A percentile compares a stretch with the other conserved stretches of the same genome.
These are phyloP conservation scores for Cynopterus brachyotis DNA, from an alignment of 2,113 vertebrate genomes.

Conservation along the genomic window DNA sequence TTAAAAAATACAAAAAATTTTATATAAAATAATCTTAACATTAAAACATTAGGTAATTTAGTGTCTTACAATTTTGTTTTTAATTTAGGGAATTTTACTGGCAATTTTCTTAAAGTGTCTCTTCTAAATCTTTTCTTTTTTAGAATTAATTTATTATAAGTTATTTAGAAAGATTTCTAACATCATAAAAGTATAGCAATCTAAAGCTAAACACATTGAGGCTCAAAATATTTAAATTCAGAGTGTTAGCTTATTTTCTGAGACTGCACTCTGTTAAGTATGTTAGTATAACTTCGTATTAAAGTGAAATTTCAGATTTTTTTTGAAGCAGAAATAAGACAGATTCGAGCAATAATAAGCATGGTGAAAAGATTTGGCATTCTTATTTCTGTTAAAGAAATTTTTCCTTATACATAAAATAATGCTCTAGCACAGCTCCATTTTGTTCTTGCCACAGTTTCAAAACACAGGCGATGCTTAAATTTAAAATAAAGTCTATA, in stretches of 20 bases:
- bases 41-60: background rate
- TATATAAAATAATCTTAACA: background rate
- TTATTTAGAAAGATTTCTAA: background rate
- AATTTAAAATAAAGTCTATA: background rate
- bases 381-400: background rate
- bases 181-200: background rate
- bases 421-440: background rate
- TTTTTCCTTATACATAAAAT: background rate
- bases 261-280: background rate
- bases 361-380: background rate
- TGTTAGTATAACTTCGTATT: background rate
- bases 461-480: background rate
- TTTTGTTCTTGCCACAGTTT: background rate
- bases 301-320: background rate
- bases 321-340: conserved; percentile 4
- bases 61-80: background rate
- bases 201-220: background rate
- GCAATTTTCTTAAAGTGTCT: background rate
- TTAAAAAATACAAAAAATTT: background rate
- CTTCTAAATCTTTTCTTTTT: background rate
- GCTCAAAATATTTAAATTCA: background rate
- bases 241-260: background rate
- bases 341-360: background rate
- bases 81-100: background rate
- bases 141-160: background rate